phyloP scores from a whole-genome alignment of 2,113 vertebrate genomes.

The Neogale vison region DNA sequence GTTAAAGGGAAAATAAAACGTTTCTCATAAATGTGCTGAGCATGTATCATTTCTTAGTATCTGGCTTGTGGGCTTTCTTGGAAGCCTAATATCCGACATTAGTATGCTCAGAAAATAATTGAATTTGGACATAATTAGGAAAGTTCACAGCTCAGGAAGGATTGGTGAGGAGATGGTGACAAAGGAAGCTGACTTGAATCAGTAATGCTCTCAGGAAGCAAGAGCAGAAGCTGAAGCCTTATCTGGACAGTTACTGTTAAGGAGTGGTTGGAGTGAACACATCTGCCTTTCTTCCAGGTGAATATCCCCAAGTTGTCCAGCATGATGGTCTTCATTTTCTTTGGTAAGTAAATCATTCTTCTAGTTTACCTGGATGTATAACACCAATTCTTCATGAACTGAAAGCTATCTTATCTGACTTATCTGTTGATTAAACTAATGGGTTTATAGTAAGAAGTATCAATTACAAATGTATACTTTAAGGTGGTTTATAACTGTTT shows the following conservation, averaged over 20 bases:
- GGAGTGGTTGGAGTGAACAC: background rate
- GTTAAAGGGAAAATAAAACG: background rate
- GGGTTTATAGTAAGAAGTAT: background rate
- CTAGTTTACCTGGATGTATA: background rate
- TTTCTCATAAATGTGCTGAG: background rate
- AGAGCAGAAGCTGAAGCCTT: conserved; percentile 46
- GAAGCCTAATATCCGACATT: conserved; percentile 24
- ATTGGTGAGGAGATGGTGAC: conserved; percentile 46
- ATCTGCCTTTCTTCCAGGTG: background rate
- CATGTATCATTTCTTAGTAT: conserved; percentile 42
- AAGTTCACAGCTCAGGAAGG: conserved; percentile 52
- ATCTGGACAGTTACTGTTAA: background rate
- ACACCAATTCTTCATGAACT: background rate
- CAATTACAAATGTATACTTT: background rate
- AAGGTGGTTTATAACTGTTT: background rate
- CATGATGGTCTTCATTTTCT: conserved; percentile 73
- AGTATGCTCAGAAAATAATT: conserved; percentile 44
- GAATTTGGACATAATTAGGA: conserved; percentile 58
- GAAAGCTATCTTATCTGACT: background rate
- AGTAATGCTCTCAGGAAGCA: background rate
- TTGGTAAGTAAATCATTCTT: conserved; percentile 76
- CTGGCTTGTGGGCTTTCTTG: conserved; percentile 20
- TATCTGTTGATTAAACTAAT: background rate
- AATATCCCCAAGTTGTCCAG: background rate
- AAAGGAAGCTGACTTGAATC: background rate